Evolutionary conservation across 2,888 invertebrate genomes (phyloP).

Genomic region (Villa cingulata): DNA sequence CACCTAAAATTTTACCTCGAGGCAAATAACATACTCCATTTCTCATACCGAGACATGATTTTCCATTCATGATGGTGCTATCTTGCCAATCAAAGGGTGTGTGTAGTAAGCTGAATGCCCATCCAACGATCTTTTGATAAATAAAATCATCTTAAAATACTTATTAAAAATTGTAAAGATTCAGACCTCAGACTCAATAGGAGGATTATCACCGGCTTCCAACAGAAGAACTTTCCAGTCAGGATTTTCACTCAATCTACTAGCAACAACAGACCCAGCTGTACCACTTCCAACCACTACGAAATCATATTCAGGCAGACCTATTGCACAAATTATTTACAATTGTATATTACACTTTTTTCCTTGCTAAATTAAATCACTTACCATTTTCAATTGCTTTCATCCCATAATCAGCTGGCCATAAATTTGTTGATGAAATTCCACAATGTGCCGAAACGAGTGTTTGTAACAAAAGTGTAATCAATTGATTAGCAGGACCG

Average conservation of each 20-base stretch:
- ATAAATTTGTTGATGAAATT: slow-evolving; percentile 37
- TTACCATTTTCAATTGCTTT: slow-evolving; percentile 7
- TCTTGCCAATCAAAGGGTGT: slow-evolving; percentile 24
- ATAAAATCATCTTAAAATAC: slow-evolving; percentile 5
- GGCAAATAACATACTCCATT: slow-evolving; percentile 39
- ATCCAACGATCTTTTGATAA: slow-evolving; percentile 13
- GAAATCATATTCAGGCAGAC: slow-evolving; percentile 10
- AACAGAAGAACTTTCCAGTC: slow-evolving; percentile 19
- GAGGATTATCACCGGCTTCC: slow-evolving; percentile 22
- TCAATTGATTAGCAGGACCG: not conserved
- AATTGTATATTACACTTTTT: not conserved
- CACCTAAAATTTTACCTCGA: slow-evolving; percentile 51
- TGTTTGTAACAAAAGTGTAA: not conserved
- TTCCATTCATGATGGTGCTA: slow-evolving; percentile 21
- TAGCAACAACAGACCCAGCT: slow-evolving; percentile 18
- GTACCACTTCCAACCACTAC: slow-evolving; percentile 12
- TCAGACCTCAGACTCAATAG: slow-evolving; percentile 18
- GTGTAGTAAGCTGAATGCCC: slow-evolving; percentile 21
- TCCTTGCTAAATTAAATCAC: not conserved
- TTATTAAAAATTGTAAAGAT: slow-evolving; percentile 7
- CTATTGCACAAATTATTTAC: not conserved
- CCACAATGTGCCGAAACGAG: slow-evolving; percentile 27
- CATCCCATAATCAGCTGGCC: slow-evolving; percentile 39
- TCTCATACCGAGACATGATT: slow-evolving; percentile 19
- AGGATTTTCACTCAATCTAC: slow-evolving; percentile 21